Base-by-base conservation (phyloP, 1,140 invertebrate species). In the Temnothorax longispinosus region DNA sequence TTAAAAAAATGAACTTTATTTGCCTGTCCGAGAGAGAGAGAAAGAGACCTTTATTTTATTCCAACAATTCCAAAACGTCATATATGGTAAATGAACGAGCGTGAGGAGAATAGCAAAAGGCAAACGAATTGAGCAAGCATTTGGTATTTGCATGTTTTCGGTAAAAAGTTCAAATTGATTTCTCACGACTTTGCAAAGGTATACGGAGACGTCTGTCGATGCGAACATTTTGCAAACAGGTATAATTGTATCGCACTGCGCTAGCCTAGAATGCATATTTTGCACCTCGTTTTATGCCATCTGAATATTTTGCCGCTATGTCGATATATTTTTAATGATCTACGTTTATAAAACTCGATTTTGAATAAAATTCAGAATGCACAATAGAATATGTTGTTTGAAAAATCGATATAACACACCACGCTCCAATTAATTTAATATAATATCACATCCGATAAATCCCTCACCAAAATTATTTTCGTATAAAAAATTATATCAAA, bases 251-350 rank as follows among this genome's bases (percentile, higher is more conserved):
- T 1, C 27, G n/a, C 18, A 10, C 6, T 32, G 18, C 8, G 27
- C 65, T 65, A 85, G 41, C 41, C 58, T 47, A 38, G n/a, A 27
- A 80, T 80, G 69, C 85, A 32, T 69, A 69, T 67, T 69, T 78
- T 41, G 67, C 15, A 15, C 1, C 27, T 41, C 35, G 15, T 81
- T 67, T 38, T 54, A 35, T 21, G 3, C 27, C 13, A 60, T 58
- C 52, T 41, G 3, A 18, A 74, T 15, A 41, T 15, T 72, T 62
- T 81, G 10, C 32, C 21, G 18, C 44, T 56, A 56, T 6, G 7
- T 21, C 21, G 18, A 72, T 65, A 65, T 56, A 41, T 15, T 8
- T 15, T 35, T 18, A 47, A 74, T 60, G 18, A 56, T 8, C 5
- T 71, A 15, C 2, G 44, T 82, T 44, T 3, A 15, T 2, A 18